A percentile compares a stretch with the other conserved stretches of the same genome.
These are phyloP conservation scores for Teinopalpus imperialis DNA, from an alignment of 2,888 invertebrate genomes.

Conservation along the genomic window DNA sequence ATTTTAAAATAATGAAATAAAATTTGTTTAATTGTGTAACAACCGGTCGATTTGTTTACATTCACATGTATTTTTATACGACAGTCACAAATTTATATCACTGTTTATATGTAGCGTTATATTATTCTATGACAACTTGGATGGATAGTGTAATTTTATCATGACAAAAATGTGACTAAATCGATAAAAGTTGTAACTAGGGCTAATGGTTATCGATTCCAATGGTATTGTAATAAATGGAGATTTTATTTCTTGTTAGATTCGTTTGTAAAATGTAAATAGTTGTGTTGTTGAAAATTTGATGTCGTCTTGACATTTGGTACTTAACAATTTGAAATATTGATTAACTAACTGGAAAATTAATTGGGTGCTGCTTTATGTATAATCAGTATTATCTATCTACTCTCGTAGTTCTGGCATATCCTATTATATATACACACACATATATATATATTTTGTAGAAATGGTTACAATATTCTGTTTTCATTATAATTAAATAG, in stretches of 20 bases:
- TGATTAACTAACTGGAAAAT: slow-evolving; percentile 14
- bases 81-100: slow-evolving; percentile 54
- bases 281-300: slow-evolving; percentile 38
- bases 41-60: slow-evolving; percentile 38
- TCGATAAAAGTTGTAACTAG: slow-evolving; percentile 30
- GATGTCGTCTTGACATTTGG: slow-evolving; percentile 24
- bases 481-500: too few species aligned
- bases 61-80: slow-evolving; percentile 45
- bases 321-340: slow-evolving; percentile 20
- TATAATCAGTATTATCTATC: slow-evolving; percentile 31
- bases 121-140: slow-evolving; percentile 27
- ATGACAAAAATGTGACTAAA: slow-evolving; percentile 57
- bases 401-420: slow-evolving; percentile 9
- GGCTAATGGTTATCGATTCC: slow-evolving; percentile 29
- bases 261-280: slow-evolving; percentile 49
- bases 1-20: slow-evolving; percentile 1
- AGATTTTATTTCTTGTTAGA: slow-evolving; percentile 61
- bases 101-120: slow-evolving; percentile 13
- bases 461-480: slow-evolving; percentile 4
- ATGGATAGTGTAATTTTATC: slow-evolving; percentile 46
- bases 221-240: slow-evolving; percentile 43
- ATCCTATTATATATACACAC: neutral
- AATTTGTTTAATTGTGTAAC: slow-evolving; percentile 27
- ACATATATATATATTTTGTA: slow-evolving; percentile 1
- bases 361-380: slow-evolving; percentile 26